Evolutionary conservation across 2,797 vertebrate genomes (phyloP).

Genomic region (Paguma larvata): DNA sequence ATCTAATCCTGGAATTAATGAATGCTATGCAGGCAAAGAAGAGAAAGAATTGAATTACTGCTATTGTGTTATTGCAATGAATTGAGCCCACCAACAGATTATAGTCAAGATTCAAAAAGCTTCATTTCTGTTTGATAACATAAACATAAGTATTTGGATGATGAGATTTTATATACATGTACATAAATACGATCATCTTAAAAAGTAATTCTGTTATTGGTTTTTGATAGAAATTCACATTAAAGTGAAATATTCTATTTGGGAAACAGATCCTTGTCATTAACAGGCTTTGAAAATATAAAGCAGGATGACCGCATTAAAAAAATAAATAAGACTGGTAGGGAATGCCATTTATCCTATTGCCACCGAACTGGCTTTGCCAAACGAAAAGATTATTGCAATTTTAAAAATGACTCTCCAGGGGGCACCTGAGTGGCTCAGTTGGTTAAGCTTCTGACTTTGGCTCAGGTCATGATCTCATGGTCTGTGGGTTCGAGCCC

Average conservation of each 20-base stretch:
- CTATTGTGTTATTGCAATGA: background rate
- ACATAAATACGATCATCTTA: background rate
- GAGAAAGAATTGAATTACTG: background rate
- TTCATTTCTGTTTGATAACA: background rate
- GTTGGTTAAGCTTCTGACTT: too few relatives aligned
- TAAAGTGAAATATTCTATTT: background rate
- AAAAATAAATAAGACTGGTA: constrained; percentile 53
- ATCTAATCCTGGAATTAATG: background rate
- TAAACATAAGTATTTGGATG: background rate
- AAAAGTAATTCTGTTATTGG: background rate
- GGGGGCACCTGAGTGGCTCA: background rate
- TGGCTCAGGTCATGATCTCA: too few relatives aligned
- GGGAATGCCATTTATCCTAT: background rate
- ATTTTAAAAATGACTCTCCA: constrained; percentile 7
- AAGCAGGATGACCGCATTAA: background rate
- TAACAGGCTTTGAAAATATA: background rate
- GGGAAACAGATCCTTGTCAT: background rate
- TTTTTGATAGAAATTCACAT: background rate
- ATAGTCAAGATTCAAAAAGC: background rate
- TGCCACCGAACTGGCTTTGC: background rate
- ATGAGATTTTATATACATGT: background rate
- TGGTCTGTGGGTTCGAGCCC: too few relatives aligned
- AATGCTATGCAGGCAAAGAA: background rate
- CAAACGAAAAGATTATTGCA: background rate
- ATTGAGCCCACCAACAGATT: background rate